phyloP scores from a whole-genome alignment of 2,888 invertebrate genomes.

The Muscina levida region DNA sequence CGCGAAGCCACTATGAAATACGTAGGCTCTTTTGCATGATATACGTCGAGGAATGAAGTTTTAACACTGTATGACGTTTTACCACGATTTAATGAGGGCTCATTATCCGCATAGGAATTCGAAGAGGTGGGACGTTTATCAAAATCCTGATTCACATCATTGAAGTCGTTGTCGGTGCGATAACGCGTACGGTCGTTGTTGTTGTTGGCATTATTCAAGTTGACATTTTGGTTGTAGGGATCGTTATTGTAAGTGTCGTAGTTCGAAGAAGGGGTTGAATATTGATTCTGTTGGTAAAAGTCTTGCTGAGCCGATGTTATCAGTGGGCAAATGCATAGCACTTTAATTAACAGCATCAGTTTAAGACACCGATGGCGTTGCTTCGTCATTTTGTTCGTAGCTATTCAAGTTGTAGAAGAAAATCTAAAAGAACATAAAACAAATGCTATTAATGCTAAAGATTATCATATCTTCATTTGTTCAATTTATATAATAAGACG shows the following conservation, averaged over 20 bases:
- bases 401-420: conserved; percentile 18
- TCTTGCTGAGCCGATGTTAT: conserved; percentile 61
- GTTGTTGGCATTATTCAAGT: conserved; percentile 57
- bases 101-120: conserved; percentile 68
- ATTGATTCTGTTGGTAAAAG: conserved; percentile 62
- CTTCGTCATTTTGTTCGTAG: conserved; percentile 41
- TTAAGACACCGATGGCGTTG: conserved; percentile 53
- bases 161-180: conserved; percentile 70
- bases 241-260: conserved; percentile 63
- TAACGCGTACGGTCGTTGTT: conserved; percentile 68
- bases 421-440: conserved; percentile 42
- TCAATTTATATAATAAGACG: too few species aligned
- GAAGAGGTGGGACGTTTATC: conserved; percentile 67
- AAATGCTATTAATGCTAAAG: too few species aligned
- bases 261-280: conserved; percentile 55
- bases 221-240: conserved; percentile 58
- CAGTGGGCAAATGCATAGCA: conserved; percentile 50
- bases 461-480: too few species aligned
- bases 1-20: conserved; percentile 96
- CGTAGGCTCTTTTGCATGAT: conserved; percentile 81
- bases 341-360: conserved; percentile 51
- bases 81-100: conserved; percentile 71
- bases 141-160: conserved; percentile 72
- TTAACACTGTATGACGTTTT: conserved; percentile 75
- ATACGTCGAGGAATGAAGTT: conserved; percentile 73